A percentile compares a stretch with the other conserved stretches of the same genome.
phyloP scores from a whole-genome alignment of 2,888 invertebrate species.

The Catonia carolina region DNA sequence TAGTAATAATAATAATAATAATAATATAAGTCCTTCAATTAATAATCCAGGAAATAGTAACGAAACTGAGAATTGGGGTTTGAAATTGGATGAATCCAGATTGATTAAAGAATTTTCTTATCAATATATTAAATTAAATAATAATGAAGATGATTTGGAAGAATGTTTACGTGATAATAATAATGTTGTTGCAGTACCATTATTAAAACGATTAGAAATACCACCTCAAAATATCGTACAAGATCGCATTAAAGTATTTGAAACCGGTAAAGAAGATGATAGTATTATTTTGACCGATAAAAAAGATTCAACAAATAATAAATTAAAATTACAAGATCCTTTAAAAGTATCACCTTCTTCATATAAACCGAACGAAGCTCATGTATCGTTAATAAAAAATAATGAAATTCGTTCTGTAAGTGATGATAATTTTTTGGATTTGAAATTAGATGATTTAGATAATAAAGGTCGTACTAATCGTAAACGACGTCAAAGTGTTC shows the following conservation, averaged over 20 bases:
- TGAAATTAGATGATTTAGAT: constrained; percentile 13
- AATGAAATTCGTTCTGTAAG: constrained; percentile 24
- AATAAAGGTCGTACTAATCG: constrained; percentile 22
- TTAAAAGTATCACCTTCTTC: constrained; percentile 41
- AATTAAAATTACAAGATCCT: constrained; percentile 42
- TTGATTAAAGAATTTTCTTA: constrained; percentile 44
- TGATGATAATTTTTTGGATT: background rate
- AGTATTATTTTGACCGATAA: too few species aligned
- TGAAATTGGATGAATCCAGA: constrained; percentile 41
- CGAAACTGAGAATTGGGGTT: constrained; percentile 38
- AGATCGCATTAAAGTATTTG: constrained; percentile 37
- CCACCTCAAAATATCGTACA: constrained; percentile 39
- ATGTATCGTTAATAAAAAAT: constrained; percentile 39
- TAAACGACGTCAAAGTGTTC: constrained; percentile 21
- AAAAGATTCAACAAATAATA: constrained; percentile 34
- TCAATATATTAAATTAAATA: constrained; percentile 40
- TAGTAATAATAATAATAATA: background rate
- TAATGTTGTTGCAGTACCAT: background rate
- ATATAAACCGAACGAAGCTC: constrained; percentile 42
- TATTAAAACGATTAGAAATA: constrained; percentile 26
- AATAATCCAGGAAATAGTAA: constrained; percentile 35
- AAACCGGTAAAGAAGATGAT: constrained; percentile 26
- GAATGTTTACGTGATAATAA: too few species aligned
- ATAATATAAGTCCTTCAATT: background rate
- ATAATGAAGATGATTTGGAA: constrained; percentile 19